Conservation (phyloP, 2,113 vertebrate species). For the Nerophis ophidion region DNA sequence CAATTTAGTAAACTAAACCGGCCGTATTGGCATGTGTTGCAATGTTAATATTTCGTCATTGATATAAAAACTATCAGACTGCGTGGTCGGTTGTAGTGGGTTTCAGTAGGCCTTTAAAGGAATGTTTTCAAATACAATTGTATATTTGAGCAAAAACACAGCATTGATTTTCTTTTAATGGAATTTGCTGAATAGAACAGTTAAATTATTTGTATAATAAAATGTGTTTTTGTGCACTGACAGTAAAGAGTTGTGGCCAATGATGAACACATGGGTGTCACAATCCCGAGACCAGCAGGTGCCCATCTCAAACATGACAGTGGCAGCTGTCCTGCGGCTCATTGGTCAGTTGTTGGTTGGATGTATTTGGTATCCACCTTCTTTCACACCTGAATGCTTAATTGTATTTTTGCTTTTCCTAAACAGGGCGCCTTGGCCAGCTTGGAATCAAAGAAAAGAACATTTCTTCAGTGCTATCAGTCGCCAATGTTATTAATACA, state of each 20-base stretch:
- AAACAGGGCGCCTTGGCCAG: conserved; percentile 82
- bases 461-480: conserved; percentile 77
- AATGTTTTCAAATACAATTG: background rate
- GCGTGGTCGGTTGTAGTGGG: no score
- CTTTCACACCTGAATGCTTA: background rate
- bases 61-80: no score
- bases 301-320: conserved; percentile 71
- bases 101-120: no score
- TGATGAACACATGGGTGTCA: conserved; percentile 88
- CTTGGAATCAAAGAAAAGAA: conserved; percentile 84
- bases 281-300: conserved; percentile 71
- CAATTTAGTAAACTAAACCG: no score
- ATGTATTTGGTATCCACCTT: background rate
- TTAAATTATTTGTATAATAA: no score
- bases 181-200: no score
- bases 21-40: no score
- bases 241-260: conserved; percentile 91
- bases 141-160: background rate
- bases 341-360: conserved; percentile 77
- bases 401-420: conserved; percentile 4
- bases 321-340: conserved; percentile 81
- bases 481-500: conserved; percentile 80
- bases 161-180: no score
- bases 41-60: no score
- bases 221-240: conserved; percentile 13